Base-by-base conservation (phyloP, 2,888 invertebrate species). In the Rhyacophila evoluta region DNA sequence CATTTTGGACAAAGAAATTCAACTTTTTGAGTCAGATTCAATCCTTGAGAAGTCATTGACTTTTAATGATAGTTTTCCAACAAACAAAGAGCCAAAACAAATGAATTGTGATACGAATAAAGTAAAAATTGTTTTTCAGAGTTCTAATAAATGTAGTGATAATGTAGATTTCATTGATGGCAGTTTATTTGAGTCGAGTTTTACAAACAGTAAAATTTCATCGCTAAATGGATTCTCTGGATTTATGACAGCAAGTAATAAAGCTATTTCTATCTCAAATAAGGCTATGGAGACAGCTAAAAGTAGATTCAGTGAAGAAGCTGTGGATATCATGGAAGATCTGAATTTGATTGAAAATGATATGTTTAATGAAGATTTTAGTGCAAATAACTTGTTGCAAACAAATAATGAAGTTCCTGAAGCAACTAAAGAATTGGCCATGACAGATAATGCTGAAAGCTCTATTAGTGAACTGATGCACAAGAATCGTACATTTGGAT, bases 241-340 rank as follows among this genome's bases (percentile, higher is more conserved):
- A 12, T 39, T 39, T 39, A 39, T 15, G 4, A 39, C 39, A 5
- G 12, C 39, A 12, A 39, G 15, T 39, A 70, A 81, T 41, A 74
- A 74, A 39, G 15, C 12, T 11, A 78, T 70, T 25, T 8, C 29
- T 5, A 41, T 81, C 2, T 79, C 80, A 15, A 36, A 78, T 39
- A 74, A 80, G 27, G 76, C 81, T 12, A 25, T 82, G 1, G 25
- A 12, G 27, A 78, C 79, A 81, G 75, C 88, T 1, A 85, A 86
- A 83, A 55, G 19, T 19, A 25, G 15, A 8, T 25, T 8, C 19
- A 55, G 19, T 1, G 19, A 25, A n/a, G n/a, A n/a, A 19, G 2
- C 19, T 55, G 15, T 38, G 4, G 0, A 12, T 1, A 38, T 12
- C 6, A 12, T 38, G n/a, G 38, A 12, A 2, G 12, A 8, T 6